These are phyloP conservation scores for Melinaea menophilus DNA, from an alignment of 2,888 invertebrate species.

Conservation along the genomic window DNA sequence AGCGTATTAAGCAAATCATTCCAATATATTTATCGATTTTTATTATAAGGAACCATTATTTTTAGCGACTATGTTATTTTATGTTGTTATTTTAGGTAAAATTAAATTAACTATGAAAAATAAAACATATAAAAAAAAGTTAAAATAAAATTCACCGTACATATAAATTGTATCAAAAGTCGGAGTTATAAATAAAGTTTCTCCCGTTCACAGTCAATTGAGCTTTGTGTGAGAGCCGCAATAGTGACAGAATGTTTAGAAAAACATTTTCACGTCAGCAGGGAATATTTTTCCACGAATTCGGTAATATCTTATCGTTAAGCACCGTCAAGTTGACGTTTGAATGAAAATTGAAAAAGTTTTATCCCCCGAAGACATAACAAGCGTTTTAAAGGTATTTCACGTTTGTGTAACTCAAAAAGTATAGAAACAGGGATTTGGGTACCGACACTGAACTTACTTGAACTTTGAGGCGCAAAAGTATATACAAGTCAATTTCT, in stretches of 20 bases:
- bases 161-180: neutral
- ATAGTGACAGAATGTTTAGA: neutral
- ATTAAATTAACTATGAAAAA: too few relatives aligned
- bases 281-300: constrained; percentile 38
- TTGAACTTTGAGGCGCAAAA: neutral
- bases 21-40: constrained; percentile 2
- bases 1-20: constrained; percentile 12
- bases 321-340: constrained; percentile 50
- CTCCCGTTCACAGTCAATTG: neutral
- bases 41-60: neutral
- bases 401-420: constrained; percentile 27
- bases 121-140: too few relatives aligned
- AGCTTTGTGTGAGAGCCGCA: neutral
- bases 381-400: constrained; percentile 45
- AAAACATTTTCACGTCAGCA: constrained; percentile 36
- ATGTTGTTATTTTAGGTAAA: too few relatives aligned
- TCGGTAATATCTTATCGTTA: constrained; percentile 49
- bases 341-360: constrained; percentile 71
- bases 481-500: too few relatives aligned
- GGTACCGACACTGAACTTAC: constrained; percentile 33
- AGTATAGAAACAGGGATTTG: constrained; percentile 12
- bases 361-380: constrained; percentile 51
- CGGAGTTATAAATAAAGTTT: neutral
- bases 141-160: neutral
- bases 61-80: neutral